Percentiles rank a stretch among this genome's conserved stretches.
phyloP scores from a whole-genome alignment of 2,888 invertebrate species.

The Chrysolina haemoptera region DNA sequence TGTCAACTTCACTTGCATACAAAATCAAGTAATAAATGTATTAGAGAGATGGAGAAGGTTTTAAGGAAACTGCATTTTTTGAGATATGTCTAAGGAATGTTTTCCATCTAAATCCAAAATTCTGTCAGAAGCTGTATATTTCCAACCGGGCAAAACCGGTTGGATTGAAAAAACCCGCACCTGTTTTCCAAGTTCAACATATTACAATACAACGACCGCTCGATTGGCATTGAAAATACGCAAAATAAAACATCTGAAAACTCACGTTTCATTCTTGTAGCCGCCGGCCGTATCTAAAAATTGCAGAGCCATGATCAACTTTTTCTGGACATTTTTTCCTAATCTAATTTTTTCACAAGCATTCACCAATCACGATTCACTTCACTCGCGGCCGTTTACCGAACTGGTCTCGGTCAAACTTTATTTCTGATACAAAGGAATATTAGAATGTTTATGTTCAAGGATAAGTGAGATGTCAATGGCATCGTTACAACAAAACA shows the following conservation, averaged over 20 bases:
- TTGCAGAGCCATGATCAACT: constrained; percentile 15
- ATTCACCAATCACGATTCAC: constrained; percentile 5
- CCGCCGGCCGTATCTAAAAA: neutral
- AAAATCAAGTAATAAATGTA: too few species aligned
- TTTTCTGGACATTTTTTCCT: constrained; percentile 1
- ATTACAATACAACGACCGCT: neutral
- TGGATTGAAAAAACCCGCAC: neutral
- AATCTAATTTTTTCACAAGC: neutral
- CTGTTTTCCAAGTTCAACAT: constrained; percentile 9
- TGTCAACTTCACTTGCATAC: too few species aligned
- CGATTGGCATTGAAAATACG: neutral
- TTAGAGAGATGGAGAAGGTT: too few species aligned
- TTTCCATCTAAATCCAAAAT: too few species aligned
- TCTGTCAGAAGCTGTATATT: too few species aligned
- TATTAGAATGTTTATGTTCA: constrained; percentile 51
- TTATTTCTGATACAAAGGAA: constrained; percentile 48
- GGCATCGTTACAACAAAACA: constrained; percentile 49
- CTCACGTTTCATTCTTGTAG: neutral
- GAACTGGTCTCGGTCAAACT: constrained; percentile 35
- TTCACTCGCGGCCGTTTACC: constrained; percentile 36
- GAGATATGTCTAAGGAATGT: too few species aligned
- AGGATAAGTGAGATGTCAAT: constrained; percentile 49
- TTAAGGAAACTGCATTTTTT: too few species aligned
- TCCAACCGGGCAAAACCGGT: neutral
- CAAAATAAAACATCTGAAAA: neutral